phyloP scores from a whole-genome alignment of 2,888 invertebrate species.

The Ecliptopera silaceata region DNA sequence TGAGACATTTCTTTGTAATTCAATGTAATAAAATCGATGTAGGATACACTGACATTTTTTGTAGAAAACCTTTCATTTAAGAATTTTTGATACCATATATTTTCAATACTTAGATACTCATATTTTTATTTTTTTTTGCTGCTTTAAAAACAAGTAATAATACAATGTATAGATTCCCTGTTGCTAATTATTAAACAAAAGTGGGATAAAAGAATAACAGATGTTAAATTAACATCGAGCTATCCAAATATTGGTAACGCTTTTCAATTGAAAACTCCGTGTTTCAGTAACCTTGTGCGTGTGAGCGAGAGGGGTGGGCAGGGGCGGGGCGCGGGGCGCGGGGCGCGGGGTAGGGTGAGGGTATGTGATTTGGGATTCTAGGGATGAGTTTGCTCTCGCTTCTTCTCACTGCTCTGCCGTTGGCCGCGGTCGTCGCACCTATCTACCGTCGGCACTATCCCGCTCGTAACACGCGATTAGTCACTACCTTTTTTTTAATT shows the following conservation, averaged over 20 bases:
- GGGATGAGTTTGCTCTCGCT: conserved; percentile 83
- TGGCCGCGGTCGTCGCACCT: conserved; percentile 75
- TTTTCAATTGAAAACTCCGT: conserved; percentile 51
- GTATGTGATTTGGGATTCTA: conserved; percentile 81
- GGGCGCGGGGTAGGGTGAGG: conserved; percentile 57
- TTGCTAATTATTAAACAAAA: conserved; percentile 9
- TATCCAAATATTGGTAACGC: conserved; percentile 31
- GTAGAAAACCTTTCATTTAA: too few species aligned
- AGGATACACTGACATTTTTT: too few species aligned
- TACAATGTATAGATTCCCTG: conserved; percentile 1
- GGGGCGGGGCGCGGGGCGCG: conserved; percentile 62
- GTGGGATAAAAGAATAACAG: conserved; percentile 28
- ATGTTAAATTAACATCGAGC: conserved; percentile 30
- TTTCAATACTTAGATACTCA: too few species aligned
- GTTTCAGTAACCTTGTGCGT: conserved; percentile 71
- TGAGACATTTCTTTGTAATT: conserved; percentile 19
- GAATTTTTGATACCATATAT: too few species aligned
- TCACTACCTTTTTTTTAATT: conserved; percentile 15
- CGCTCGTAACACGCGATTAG: conserved; percentile 48
- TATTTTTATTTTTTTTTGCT: too few species aligned
- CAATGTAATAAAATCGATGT: not conserved
- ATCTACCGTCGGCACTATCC: conserved; percentile 45
- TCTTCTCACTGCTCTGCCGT: conserved; percentile 79
- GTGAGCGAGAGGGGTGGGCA: conserved; percentile 79
- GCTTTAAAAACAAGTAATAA: too few species aligned